Conservation (phyloP, 1,140 invertebrate genomes). For the Heterodera carotae region DNA sequence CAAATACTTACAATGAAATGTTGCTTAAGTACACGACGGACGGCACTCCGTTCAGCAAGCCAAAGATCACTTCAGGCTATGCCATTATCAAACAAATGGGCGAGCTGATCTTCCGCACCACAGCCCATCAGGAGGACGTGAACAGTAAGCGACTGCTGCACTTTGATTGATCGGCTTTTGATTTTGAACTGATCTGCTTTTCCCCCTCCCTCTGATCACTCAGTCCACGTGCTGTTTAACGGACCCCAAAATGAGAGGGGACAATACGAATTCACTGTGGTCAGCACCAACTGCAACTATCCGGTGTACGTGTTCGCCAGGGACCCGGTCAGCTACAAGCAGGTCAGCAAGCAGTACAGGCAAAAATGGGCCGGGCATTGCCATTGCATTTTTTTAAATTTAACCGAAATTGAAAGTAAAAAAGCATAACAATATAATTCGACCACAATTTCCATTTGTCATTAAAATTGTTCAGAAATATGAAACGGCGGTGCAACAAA, state of each 20-base stretch:
- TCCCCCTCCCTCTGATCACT: too few species aligned
- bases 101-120: conserved; percentile 64
- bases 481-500: conserved; percentile 44
- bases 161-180: neutral
- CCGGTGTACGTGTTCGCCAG: conserved; percentile 58
- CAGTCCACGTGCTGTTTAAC: conserved; percentile 54
- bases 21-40: conserved; percentile 59
- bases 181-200: too few species aligned
- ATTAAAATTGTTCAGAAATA: conserved; percentile 40
- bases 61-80: conserved; percentile 64
- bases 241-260: conserved; percentile 54
- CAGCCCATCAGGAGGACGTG: conserved; percentile 64
- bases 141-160: conserved; percentile 49
- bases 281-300: conserved; percentile 56
- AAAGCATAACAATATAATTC: neutral
- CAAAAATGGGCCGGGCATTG: too few species aligned
- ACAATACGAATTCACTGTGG: conserved; percentile 50
- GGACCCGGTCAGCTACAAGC: conserved; percentile 54
- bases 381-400: too few species aligned
- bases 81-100: conserved; percentile 61
- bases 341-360: conserved; percentile 24
- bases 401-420: neutral
- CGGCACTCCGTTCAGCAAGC: conserved; percentile 64
- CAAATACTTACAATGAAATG: neutral
- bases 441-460: neutral